phyloP scores from a whole-genome alignment of 2,113 vertebrate genomes.

The Amphiprion ocellaris region DNA sequence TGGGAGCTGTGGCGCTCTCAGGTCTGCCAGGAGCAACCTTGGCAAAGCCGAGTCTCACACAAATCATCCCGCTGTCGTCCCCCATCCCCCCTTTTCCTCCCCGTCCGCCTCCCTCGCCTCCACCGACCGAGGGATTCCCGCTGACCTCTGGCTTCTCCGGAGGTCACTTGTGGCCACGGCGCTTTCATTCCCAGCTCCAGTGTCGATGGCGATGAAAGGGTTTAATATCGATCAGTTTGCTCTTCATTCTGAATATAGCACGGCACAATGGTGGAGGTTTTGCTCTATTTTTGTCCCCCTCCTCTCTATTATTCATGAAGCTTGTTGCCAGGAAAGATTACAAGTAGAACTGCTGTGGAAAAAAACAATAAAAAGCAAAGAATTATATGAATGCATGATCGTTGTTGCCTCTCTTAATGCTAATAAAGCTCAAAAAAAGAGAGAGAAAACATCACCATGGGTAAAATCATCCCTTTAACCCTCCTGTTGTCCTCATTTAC shows the following conservation, averaged over 20 bases:
- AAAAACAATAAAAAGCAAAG: background rate
- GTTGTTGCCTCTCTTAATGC: background rate
- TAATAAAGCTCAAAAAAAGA: background rate
- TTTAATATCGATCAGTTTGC: slow-evolving; percentile 34
- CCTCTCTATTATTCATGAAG: slow-evolving; percentile 68
- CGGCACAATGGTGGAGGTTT: slow-evolving; percentile 42
- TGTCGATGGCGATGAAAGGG: slow-evolving; percentile 13
- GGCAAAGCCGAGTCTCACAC: slow-evolving; percentile 56
- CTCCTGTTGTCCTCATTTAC: no score
- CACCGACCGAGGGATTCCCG: slow-evolving; percentile 57
- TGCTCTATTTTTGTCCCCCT: slow-evolving; percentile 72
- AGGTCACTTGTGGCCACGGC: slow-evolving; percentile 30
- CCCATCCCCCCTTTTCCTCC: background rate
- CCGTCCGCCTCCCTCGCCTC: slow-evolving; percentile 9
- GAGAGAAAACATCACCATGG: background rate
- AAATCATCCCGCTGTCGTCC: slow-evolving; percentile 53
- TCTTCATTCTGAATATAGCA: slow-evolving; percentile 31
- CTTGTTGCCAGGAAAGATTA: slow-evolving; percentile 58
- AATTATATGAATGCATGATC: background rate
- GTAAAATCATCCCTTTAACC: background rate
- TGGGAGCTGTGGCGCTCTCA: slow-evolving; percentile 29
- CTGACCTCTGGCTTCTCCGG: slow-evolving; percentile 60
- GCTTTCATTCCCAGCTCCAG: slow-evolving; percentile 17
- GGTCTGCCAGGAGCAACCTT: slow-evolving; percentile 65
- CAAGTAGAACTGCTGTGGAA: slow-evolving; percentile 37